Evolutionary conservation across 35 echinoderm and acorn worm genomes (phyloP).

Genomic region (Heliocidaris erythrogramma): DNA sequence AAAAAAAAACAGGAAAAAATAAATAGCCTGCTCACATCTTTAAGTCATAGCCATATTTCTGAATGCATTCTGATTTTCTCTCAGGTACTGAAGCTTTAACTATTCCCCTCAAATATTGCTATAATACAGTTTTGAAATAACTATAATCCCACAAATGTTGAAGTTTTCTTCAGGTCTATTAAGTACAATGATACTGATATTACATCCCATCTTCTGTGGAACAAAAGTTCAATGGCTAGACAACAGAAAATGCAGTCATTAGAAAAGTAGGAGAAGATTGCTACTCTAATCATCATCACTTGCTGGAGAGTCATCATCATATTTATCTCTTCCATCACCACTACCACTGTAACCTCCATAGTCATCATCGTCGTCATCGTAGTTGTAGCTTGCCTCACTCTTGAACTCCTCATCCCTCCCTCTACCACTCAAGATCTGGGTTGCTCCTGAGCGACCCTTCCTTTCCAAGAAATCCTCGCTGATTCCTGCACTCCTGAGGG

Average conservation of each 20-base stretch:
- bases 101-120: too few species aligned
- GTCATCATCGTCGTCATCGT: slow-evolving; percentile 50
- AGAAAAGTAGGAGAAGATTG: background rate
- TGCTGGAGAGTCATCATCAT: background rate
- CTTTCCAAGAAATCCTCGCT: slow-evolving; percentile 84
- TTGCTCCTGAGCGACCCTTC: slow-evolving; percentile 56
- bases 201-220: too few species aligned
- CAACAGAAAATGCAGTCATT: background rate
- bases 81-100: too few species aligned
- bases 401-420: background rate
- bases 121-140: too few species aligned
- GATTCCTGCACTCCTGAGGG: slow-evolving; percentile 78
- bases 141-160: too few species aligned
- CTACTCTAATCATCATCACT: background rate
- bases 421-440: background rate
- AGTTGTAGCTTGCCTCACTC: slow-evolving; percentile 19
- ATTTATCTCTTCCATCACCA: background rate
- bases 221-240: too few species aligned
- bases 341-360: background rate
- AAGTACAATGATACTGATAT: too few species aligned
- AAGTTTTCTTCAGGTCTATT: too few species aligned
- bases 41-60: too few species aligned
- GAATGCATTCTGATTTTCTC: too few species aligned
- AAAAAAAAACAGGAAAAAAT: too few species aligned
- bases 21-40: too few species aligned